Evolutionary conservation across 2,797 vertebrate species (phyloP).

Genomic region (Danio jaintianensis): DNA sequence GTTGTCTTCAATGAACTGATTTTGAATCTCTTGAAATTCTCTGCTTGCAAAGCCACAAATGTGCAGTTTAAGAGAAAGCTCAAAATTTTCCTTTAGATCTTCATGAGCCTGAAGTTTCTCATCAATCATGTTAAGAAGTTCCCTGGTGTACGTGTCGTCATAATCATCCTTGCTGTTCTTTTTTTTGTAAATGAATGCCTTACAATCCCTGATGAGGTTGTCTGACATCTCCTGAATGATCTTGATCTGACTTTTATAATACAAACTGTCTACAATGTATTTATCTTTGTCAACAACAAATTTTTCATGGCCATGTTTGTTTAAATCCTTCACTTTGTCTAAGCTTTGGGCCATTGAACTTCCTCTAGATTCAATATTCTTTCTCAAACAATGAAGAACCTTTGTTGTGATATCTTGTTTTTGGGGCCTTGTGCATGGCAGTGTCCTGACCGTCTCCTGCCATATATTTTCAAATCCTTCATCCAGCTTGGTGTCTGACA

Average conservation of each 20-base stretch:
- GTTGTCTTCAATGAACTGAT: constrained; percentile 42
- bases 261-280: neutral
- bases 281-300: constrained; percentile 39
- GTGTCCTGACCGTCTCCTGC: constrained; percentile 12
- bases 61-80: constrained; percentile 53
- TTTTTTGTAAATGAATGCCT: constrained; percentile 27
- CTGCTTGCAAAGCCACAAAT: constrained; percentile 57
- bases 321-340: neutral
- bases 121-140: constrained; percentile 54
- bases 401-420: neutral
- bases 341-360: constrained; percentile 17
- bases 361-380: constrained; percentile 26
- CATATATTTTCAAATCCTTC: constrained; percentile 51
- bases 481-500: neutral
- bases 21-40: constrained; percentile 60
- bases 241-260: neutral
- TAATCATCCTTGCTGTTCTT: constrained; percentile 16
- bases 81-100: constrained; percentile 15
- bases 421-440: neutral
- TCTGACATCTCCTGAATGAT: constrained; percentile 30
- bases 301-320: neutral
- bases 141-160: too few relatives aligned
- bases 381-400: constrained; percentile 11
- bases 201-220: neutral
- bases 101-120: neutral